Evolutionary conservation across 2,888 invertebrate species (phyloP).

Genomic region (Trachelus troglodyta): DNA sequence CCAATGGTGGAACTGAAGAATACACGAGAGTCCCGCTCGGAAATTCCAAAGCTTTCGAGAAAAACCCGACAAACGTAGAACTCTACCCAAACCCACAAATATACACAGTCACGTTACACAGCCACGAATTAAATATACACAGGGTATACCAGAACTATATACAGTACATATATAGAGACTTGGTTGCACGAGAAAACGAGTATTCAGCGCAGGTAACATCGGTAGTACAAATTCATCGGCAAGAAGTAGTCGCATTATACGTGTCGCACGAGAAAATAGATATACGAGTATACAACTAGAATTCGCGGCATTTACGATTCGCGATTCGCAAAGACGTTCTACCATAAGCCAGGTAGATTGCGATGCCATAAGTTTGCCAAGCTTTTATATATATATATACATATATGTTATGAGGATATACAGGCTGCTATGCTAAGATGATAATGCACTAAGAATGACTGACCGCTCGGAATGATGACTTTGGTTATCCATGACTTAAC

Average conservation of each 20-base stretch:
- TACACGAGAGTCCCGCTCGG: not conserved
- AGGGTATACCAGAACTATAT: not conserved
- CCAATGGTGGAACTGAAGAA: not conserved
- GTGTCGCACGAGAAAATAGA: conserved; percentile 3
- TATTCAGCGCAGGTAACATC: conserved; percentile 1
- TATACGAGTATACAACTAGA: not conserved
- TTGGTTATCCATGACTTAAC: not conserved
- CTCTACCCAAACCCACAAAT: not conserved
- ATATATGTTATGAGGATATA: not conserved
- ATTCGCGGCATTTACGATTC: not conserved
- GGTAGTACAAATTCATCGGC: conserved; percentile 2
- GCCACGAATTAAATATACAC: not conserved
- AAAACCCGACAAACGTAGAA: not conserved
- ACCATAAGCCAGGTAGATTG: not conserved
- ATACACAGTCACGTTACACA: not conserved
- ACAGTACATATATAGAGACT: not conserved
- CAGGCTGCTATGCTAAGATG: conserved; percentile 23
- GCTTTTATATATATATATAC: not conserved
- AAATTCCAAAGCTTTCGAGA: not conserved
- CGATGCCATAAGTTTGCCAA: not conserved
- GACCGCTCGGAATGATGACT: conserved; percentile 17
- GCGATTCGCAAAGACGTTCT: not conserved
- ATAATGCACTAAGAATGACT: conserved; percentile 39
- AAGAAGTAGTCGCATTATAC: conserved; percentile 3
- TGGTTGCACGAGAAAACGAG: not conserved